Percentiles rank a stretch among this genome's conserved stretches.
Conservation (phyloP, 2,113 vertebrate species). For the Mastomys coucha region DNA sequence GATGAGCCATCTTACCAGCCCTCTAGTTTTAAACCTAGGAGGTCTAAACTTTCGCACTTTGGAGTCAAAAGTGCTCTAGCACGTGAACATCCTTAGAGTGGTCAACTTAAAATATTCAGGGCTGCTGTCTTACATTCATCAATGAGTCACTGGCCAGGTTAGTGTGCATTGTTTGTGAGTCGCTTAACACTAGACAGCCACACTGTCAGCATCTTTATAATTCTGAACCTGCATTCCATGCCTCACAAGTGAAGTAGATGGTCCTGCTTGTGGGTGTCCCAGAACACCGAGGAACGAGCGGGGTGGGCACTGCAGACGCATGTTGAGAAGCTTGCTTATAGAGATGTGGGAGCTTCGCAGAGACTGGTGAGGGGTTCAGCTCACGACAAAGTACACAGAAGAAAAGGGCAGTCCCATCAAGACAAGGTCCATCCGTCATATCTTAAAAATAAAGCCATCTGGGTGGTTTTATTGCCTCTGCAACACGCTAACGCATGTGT, state of each 20-base stretch:
- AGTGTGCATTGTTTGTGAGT: background rate
- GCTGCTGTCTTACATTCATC: background rate
- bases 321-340: background rate
- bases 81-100: background rate
- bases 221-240: background rate
- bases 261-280: background rate
- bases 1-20: no score
- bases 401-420: background rate
- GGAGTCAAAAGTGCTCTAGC: background rate
- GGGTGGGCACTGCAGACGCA: no score
- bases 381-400: background rate
- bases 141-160: background rate
- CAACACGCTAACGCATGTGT: background rate
- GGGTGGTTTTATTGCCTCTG: background rate
- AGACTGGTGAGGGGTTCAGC: background rate
- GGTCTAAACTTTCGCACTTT: no score
- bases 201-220: background rate
- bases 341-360: no score
- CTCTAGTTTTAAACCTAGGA: background rate
- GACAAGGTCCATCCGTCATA: background rate
- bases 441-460: background rate
- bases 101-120: background rate
- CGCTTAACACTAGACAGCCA: background rate
- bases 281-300: background rate
- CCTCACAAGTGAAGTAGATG: accelerated